Percentiles rank a stretch among this genome's conserved stretches.
phyloP scores from a whole-genome alignment of 2,888 invertebrate genomes.

The Ophion obscuratus region DNA sequence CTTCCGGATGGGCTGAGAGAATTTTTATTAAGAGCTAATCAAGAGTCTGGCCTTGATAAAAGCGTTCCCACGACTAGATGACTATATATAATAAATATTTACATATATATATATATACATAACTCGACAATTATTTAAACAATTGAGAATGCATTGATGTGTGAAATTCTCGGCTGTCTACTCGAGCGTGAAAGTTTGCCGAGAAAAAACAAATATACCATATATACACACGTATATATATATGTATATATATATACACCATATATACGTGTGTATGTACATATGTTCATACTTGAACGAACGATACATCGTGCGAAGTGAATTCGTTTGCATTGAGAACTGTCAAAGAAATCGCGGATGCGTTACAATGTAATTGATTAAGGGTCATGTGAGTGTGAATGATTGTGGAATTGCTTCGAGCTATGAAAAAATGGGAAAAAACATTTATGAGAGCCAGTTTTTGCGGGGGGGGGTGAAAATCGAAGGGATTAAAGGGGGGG shows the following conservation, averaged over 20 bases:
- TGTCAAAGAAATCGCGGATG: constrained; percentile 48
- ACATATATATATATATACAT: constrained; percentile 5
- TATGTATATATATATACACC: constrained; percentile 29
- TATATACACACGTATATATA: no score
- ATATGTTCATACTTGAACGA: constrained; percentile 8
- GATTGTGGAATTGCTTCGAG: constrained; percentile 38
- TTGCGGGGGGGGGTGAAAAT: constrained; percentile 2
- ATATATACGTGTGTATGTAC: constrained; percentile 19
- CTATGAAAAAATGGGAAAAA: constrained; percentile 27
- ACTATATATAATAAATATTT: constrained; percentile 43
- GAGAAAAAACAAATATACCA: constrained; percentile 44
- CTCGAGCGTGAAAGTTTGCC: constrained; percentile 56
- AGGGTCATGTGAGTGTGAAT: constrained; percentile 36
- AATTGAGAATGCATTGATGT: constrained; percentile 51
- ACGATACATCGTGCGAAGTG: constrained; percentile 50
- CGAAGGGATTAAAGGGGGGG: constrained; percentile 42
- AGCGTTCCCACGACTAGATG: constrained; percentile 60
- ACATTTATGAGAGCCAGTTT: constrained; percentile 49
- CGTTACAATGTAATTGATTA: constrained; percentile 44
- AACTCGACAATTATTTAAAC: constrained; percentile 59
- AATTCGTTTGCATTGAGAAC: constrained; percentile 60
- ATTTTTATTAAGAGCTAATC: constrained; percentile 65
- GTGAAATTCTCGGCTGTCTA: constrained; percentile 53
- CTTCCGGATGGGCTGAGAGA: constrained; percentile 45
- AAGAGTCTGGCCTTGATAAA: constrained; percentile 60